Percentiles rank a stretch among this genome's conserved stretches.
Conservation (phyloP, 2,888 invertebrate genomes). For the Drosophila rubida region DNA sequence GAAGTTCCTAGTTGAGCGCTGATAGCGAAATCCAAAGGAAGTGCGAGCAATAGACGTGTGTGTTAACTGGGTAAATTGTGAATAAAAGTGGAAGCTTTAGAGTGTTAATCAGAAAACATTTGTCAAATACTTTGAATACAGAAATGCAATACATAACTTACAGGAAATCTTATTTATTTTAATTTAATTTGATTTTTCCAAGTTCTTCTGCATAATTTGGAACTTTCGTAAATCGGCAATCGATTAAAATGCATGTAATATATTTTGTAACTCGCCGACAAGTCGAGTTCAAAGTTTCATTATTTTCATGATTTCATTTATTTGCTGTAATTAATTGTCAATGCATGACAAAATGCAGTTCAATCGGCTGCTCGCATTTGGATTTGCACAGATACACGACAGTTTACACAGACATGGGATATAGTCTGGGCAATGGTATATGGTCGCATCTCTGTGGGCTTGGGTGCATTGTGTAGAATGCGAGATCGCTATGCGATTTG, state of each 20-base stretch:
- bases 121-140: too few relatives aligned
- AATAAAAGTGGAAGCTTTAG: background rate
- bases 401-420: conserved; percentile 6
- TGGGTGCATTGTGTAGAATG: background rate
- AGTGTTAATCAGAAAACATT: background rate
- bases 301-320: conserved; percentile 6
- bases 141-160: too few relatives aligned
- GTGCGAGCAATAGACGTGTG: conserved; percentile 6
- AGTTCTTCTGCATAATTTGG: too few relatives aligned
- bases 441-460: background rate
- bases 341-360: conserved; percentile 78
- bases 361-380: conserved; percentile 21
- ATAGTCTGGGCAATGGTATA: background rate
- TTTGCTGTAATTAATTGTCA: conserved; percentile 41
- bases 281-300: background rate
- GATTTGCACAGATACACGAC: conserved; percentile 14
- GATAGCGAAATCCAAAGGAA: conserved; percentile 27
- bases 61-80: conserved; percentile 15
- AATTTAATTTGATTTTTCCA: too few relatives aligned
- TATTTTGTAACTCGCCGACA: background rate
- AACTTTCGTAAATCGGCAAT: too few relatives aligned
- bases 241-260: too few relatives aligned
- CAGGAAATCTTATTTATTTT: too few relatives aligned
- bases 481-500: conserved; percentile 30
- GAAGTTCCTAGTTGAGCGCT: conserved; percentile 44